Percentiles rank a stretch among this genome's conserved stretches.
Conservation (phyloP, 2,888 invertebrate genomes). For the Leptura quadrifasciata region DNA sequence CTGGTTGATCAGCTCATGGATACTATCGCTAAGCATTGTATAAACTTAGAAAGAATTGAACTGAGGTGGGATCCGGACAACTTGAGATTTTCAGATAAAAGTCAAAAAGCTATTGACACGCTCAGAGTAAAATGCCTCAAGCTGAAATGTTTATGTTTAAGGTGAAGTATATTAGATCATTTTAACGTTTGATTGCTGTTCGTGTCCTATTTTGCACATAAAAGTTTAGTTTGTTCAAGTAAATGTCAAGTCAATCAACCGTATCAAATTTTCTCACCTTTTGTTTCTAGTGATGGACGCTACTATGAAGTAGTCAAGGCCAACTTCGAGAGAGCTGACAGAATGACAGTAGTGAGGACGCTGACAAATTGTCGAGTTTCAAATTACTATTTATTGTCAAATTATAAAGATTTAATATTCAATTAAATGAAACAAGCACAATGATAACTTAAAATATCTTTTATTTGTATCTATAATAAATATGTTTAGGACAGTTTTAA, state of each 20-base stretch:
- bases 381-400: conserved; percentile 92
- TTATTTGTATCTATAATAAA: conserved; percentile 51
- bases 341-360: conserved; percentile 96
- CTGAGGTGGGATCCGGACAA: conserved; percentile 99
- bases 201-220: no score
- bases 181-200: neutral
- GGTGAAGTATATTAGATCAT: conserved; percentile 75
- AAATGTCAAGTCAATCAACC: no score
- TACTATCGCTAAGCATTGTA: conserved; percentile 94
- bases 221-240: no score
- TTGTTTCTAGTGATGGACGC: conserved; percentile 90
- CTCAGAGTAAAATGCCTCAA: conserved; percentile 96
- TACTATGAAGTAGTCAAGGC: conserved; percentile 99
- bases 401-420: conserved; percentile 96
- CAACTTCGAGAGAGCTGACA: conserved; percentile 98
- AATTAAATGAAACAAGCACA: conserved; percentile 74
- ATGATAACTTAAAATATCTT: conserved; percentile 47
- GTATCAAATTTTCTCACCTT: neutral
- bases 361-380: conserved; percentile 97
- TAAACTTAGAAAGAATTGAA: conserved; percentile 92
- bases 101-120: conserved; percentile 99
- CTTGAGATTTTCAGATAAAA: conserved; percentile 98
- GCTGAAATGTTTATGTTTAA: conserved; percentile 93
- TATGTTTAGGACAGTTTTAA: conserved; percentile 39
- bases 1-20: conserved; percentile 99